Evolutionary conservation across 2,797 vertebrate species (phyloP).

Genomic region (Otolemur crassicaudatus): DNA sequence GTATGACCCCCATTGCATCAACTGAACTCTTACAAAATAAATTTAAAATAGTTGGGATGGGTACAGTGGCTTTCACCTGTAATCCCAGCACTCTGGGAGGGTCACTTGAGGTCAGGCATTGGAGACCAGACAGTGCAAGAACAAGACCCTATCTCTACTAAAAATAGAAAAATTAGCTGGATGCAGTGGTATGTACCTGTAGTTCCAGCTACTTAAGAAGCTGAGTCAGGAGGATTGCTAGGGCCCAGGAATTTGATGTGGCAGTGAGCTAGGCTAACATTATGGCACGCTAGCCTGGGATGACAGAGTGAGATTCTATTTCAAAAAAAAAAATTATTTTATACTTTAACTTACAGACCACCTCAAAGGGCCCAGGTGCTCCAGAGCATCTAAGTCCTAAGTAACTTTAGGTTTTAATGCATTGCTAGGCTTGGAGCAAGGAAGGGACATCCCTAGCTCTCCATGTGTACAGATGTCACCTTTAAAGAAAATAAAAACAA

Average conservation of each 20-base stretch:
- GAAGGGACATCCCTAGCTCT: neutral
- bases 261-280: neutral
- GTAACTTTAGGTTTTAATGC: neutral
- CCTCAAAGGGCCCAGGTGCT: neutral
- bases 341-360: neutral
- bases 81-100: neutral
- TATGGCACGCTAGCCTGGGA: neutral
- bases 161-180: neutral
- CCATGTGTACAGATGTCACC: neutral
- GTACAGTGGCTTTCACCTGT: neutral
- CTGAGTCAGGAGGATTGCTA: neutral
- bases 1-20: neutral
- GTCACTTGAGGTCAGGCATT: neutral
- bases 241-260: neutral
- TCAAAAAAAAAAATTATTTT: neutral
- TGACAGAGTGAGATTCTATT: neutral
- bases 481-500: neutral
- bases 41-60: neutral
- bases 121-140: neutral
- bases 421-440: neutral
- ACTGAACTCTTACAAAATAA: neutral
- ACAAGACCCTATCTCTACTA: neutral
- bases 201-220: neutral
- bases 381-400: neutral
- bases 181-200: neutral